Percentiles rank a stretch among this genome's conserved stretches.
These are phyloP conservation scores for Circaetus gallicus DNA, from an alignment of 2,113 vertebrate genomes.

Conservation along the genomic window DNA sequence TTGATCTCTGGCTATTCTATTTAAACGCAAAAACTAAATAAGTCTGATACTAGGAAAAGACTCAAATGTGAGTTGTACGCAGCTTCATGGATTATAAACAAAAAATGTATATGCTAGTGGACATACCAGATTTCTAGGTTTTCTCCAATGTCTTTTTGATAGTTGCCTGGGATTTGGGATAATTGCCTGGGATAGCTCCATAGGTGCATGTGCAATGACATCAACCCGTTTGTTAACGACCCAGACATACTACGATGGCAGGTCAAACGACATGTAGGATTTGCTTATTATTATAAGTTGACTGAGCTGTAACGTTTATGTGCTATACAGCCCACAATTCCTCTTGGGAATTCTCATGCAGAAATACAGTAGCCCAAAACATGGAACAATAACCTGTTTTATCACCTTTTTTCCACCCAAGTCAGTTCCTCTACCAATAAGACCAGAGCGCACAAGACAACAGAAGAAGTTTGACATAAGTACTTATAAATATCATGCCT, in stretches of 20 bases:
- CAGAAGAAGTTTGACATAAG: not conserved
- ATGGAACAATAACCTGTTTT: not conserved
- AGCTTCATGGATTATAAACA: not conserved
- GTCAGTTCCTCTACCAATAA: not conserved
- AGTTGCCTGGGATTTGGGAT: not conserved
- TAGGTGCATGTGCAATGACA: not conserved
- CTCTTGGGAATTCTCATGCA: not conserved
- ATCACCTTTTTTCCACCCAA: not conserved
- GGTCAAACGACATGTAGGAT: not conserved
- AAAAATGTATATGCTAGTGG: not conserved
- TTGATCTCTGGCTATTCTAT: not conserved
- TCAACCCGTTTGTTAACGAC: not conserved
- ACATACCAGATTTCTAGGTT: not conserved
- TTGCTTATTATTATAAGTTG: not conserved
- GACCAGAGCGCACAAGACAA: not conserved
- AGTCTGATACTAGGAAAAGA: not conserved
- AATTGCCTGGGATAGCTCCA: not conserved
- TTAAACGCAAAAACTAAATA: not conserved
- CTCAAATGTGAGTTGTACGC: not conserved
- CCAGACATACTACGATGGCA: not conserved
- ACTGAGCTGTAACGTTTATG: not conserved
- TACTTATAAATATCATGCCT: not conserved
- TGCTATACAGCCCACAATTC: not conserved
- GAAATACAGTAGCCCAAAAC: not conserved
- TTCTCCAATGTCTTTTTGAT: not conserved